Base-by-base conservation (phyloP, 2,113 vertebrate genomes). In the Pachyramphus minor region DNA sequence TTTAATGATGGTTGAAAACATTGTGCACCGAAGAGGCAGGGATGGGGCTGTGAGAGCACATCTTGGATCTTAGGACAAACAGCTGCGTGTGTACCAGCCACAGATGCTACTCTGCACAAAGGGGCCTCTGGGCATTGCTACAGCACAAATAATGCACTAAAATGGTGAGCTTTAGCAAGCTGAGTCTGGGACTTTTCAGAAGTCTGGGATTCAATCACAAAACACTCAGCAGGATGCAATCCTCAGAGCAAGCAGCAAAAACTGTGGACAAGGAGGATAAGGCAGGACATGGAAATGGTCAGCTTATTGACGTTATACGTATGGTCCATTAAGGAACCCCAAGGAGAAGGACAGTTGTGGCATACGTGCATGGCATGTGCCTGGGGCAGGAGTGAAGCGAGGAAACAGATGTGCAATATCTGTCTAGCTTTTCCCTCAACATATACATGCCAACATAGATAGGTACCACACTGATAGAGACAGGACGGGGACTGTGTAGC, bases 61-160 rank as follows among this genome's bases (percentile, higher is more conserved):
- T 72, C 91, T 84, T 6, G n/a, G 88, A 92, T 85, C 59, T 87
- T 25, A 52, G 89, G 90, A 96, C 68, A 93, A 92, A 80, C 72
- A 93, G 68, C 79, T 83, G 86, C 0, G 0, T 71, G 33, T 45
- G 49, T 41, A 82, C 89, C 87, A 91, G 64, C 42, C 79, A 41
- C 71, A 85, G 47, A 73, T 5, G 5, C 67, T 71, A 67, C 78
- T 90, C 74, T 5, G 8, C 59, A 84, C 60, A 84, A 77, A 84
- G 55, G 53, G 23, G 35, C 74, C 74, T 75, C 74, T 1, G 7
- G 87, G 82, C 72, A 83, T 27, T 90, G 75, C 72, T 71, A 13
- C 5, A 14, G 47, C 31, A 87, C 59, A 79, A 94, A 80, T 71
- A 67, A 79, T 33, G n/a, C 41, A 25, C 30, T 80, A 6, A 84